A percentile compares a stretch with the other conserved stretches of the same genome.
These are phyloP conservation scores for Drosophila pachea DNA, from an alignment of 1,140 invertebrate genomes.

Conservation along the genomic window DNA sequence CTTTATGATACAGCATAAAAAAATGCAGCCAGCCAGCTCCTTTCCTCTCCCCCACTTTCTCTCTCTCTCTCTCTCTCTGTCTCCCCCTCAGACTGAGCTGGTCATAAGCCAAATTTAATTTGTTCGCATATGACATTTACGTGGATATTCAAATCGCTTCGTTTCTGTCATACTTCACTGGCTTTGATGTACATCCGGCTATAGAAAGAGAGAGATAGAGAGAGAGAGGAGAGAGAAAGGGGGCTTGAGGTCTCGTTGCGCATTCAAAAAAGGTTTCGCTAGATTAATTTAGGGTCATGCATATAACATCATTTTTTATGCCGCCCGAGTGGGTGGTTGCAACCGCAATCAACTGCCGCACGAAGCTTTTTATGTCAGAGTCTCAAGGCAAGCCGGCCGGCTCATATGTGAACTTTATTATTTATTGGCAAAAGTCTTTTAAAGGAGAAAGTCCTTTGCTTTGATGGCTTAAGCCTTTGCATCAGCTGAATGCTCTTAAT, in stretches of 20 bases:
- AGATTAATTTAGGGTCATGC: constrained; percentile 78
- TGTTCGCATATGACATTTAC: constrained; percentile 69
- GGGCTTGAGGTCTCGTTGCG: constrained; percentile 14
- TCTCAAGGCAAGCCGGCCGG: not conserved
- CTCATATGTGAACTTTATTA: constrained; percentile 54
- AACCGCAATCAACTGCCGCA: constrained; percentile 58
- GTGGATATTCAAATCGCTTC: constrained; percentile 72
- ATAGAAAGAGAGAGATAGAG: too few species aligned
- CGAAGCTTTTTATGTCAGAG: constrained; percentile 41
- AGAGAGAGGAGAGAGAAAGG: not conserved
- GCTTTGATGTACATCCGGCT: constrained; percentile 58
- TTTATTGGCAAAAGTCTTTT: constrained; percentile 57
- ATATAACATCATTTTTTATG: constrained; percentile 77
- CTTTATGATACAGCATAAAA: constrained; percentile 34
- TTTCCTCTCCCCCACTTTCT: constrained; percentile 9
- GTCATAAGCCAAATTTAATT: constrained; percentile 72
- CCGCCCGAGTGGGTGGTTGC: constrained; percentile 20
- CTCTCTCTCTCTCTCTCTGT: constrained; percentile 1
- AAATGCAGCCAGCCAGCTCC: constrained; percentile 12
- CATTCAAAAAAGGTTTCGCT: constrained; percentile 66
- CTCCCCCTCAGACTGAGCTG: constrained; percentile 20
- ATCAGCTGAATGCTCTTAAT: constrained; percentile 49
- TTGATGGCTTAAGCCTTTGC: constrained; percentile 47
- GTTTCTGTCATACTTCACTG: constrained; percentile 69
- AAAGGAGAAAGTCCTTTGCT: constrained; percentile 31